Conservation (phyloP, 2,888 invertebrate genomes). For the Napeogenes inachia region DNA sequence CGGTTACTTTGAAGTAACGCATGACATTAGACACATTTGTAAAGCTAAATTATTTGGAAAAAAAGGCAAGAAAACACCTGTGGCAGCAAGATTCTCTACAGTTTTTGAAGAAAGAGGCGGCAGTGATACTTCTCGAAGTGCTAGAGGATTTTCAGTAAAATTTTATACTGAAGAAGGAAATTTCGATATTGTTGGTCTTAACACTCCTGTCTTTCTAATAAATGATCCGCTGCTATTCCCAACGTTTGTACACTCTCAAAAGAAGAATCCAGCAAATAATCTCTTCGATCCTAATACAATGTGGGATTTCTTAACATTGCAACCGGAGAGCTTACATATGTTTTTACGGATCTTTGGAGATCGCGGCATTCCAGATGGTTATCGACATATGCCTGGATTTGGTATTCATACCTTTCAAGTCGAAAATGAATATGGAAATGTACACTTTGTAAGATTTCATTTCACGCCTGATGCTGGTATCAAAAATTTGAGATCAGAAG, state of each 20-base stretch:
- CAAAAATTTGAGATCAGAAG: constrained; percentile 81
- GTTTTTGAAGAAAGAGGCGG: constrained; percentile 90
- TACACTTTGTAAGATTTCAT: constrained; percentile 91
- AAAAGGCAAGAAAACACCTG: constrained; percentile 85
- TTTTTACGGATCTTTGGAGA: constrained; percentile 89
- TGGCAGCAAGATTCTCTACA: constrained; percentile 86
- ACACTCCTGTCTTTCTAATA: constrained; percentile 92
- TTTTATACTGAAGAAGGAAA: constrained; percentile 93
- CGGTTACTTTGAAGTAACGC: constrained; percentile 89
- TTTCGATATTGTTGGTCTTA: constrained; percentile 93
- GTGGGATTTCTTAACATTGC: constrained; percentile 92
- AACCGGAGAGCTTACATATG: constrained; percentile 91
- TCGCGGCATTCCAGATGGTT: constrained; percentile 92
- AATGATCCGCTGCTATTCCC: constrained; percentile 92
- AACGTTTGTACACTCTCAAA: constrained; percentile 94
- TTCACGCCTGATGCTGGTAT: constrained; percentile 92
- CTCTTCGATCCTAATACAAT: constrained; percentile 92
- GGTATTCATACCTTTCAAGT: constrained; percentile 94
- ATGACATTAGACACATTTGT: constrained; percentile 85
- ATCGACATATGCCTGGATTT: constrained; percentile 94
- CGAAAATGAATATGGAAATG: constrained; percentile 82
- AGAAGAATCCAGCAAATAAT: constrained; percentile 92
- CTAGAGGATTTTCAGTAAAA: constrained; percentile 92
- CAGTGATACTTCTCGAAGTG: constrained; percentile 90
- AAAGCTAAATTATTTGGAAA: constrained; percentile 85